A percentile compares a stretch with the other conserved stretches of the same genome.
phyloP scores from a whole-genome alignment of 2,888 invertebrate species.

The Heliconius ethilla region DNA sequence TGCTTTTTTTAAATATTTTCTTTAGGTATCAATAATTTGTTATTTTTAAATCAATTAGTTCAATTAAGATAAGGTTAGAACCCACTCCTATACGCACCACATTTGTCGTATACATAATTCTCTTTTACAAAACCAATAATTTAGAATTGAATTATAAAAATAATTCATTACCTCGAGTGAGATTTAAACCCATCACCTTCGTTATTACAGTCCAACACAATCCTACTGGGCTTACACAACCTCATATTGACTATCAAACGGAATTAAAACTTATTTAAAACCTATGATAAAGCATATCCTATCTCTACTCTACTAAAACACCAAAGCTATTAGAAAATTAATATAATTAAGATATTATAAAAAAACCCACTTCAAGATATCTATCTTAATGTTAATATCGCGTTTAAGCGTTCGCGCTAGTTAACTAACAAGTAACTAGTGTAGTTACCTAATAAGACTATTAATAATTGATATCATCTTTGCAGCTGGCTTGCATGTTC shows the following conservation, averaged over 20 bases:
- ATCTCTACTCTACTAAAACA: not conserved
- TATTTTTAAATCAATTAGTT: too few species aligned
- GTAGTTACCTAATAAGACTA: slow-evolving; percentile 46
- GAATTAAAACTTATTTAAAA: not conserved
- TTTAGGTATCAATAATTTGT: too few species aligned
- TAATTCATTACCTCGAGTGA: too few species aligned
- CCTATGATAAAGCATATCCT: not conserved
- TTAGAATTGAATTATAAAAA: too few species aligned
- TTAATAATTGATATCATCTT: slow-evolving; percentile 46
- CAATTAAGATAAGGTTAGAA: too few species aligned
- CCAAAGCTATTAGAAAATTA: not conserved
- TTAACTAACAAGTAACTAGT: slow-evolving; percentile 32
- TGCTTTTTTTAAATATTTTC: too few species aligned
- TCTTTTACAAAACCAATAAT: too few species aligned
- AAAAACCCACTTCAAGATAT: not conserved
- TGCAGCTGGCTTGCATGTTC: slow-evolving; percentile 37
- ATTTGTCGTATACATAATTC: too few species aligned
- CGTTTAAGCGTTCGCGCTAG: slow-evolving; percentile 33
- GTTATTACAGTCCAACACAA: not conserved
- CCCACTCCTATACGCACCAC: too few species aligned
- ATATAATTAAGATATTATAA: slow-evolving; percentile 11
- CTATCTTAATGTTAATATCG: slow-evolving; percentile 12
- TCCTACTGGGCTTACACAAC: not conserved
- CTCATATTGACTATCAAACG: not conserved
- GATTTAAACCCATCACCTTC: too few species aligned